phyloP scores from a whole-genome alignment of 2,797 vertebrate genomes.

The Sciaenops ocellatus region DNA sequence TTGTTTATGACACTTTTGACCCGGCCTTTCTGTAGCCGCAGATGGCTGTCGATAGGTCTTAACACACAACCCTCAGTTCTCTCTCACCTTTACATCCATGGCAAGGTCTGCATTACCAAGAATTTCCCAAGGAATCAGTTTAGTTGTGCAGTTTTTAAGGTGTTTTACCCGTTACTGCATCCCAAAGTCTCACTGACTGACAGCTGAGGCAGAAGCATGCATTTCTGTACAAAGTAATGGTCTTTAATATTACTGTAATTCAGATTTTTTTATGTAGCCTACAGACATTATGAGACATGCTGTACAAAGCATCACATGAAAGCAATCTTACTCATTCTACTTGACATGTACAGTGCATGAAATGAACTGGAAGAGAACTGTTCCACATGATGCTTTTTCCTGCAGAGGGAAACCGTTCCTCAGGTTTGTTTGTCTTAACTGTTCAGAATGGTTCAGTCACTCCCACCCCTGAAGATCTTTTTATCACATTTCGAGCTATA shows the following conservation, averaged over 20 bases:
- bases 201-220: constrained; percentile 31
- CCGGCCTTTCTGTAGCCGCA: constrained; percentile 26
- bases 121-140: not conserved
- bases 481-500: constrained; percentile 33
- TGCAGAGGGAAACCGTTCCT: constrained; percentile 14
- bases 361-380: constrained; percentile 9
- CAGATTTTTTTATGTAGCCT: constrained; percentile 24
- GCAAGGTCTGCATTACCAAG: not conserved
- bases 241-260: constrained; percentile 40
- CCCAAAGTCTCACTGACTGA: not conserved
- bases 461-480: constrained; percentile 13
- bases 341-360: constrained; percentile 18
- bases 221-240: constrained; percentile 43
- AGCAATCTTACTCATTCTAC: constrained; percentile 31
- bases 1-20: constrained; percentile 54
- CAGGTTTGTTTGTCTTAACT: constrained; percentile 30
- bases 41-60: constrained; percentile 12
- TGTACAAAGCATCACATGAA: constrained; percentile 43
- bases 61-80: constrained; percentile 14
- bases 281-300: constrained; percentile 48
- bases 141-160: not conserved
- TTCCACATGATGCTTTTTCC: constrained; percentile 21
- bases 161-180: not conserved
- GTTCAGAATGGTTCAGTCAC: constrained; percentile 18
- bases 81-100: constrained; percentile 30